Evolutionary conservation across 2,888 invertebrate genomes (phyloP).

Genomic region (Trypoxylon attenuatum): DNA sequence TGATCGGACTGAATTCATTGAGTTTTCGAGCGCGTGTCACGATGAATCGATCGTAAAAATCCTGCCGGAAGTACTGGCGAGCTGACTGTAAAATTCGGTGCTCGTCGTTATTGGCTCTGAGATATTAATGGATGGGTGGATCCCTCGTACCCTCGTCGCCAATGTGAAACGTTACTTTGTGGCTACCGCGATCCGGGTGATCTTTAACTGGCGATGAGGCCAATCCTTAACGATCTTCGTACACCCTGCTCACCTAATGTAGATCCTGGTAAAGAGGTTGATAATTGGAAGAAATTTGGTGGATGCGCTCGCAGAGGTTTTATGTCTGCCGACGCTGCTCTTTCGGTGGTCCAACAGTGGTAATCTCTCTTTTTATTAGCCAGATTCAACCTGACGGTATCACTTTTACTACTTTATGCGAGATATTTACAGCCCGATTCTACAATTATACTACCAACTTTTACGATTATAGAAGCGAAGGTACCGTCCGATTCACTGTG

Average conservation of each 20-base stretch:
- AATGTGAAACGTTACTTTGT: conserved; percentile 25
- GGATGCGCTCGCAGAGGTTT: not conserved
- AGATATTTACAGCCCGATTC: too few relatives aligned
- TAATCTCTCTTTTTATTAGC: not conserved
- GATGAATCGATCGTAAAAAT: conserved; percentile 42
- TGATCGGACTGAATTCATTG: conserved; percentile 26
- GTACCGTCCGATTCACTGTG: too few relatives aligned
- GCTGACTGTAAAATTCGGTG: conserved; percentile 15
- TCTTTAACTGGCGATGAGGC: not conserved
- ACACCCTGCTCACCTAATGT: conserved; percentile 1
- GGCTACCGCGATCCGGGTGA: conserved; percentile 9
- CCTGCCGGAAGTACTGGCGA: conserved; percentile 30
- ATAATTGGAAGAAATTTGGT: conserved; percentile 8
- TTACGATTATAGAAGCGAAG: too few relatives aligned
- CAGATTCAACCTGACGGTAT: not conserved
- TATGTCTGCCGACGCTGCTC: not conserved
- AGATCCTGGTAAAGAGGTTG: not conserved
- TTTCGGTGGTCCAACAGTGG: not conserved
- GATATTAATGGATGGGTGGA: conserved; percentile 38
- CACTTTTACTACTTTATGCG: too few relatives aligned
- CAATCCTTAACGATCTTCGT: conserved; percentile 6
- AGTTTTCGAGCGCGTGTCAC: conserved; percentile 36
- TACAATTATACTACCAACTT: too few relatives aligned
- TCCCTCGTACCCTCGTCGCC: not conserved
- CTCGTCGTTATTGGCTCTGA: conserved; percentile 26